A percentile compares a stretch with the other conserved stretches of the same genome.
phyloP scores from a whole-genome alignment of 2,797 vertebrate species.

The Podarcis siculus region DNA sequence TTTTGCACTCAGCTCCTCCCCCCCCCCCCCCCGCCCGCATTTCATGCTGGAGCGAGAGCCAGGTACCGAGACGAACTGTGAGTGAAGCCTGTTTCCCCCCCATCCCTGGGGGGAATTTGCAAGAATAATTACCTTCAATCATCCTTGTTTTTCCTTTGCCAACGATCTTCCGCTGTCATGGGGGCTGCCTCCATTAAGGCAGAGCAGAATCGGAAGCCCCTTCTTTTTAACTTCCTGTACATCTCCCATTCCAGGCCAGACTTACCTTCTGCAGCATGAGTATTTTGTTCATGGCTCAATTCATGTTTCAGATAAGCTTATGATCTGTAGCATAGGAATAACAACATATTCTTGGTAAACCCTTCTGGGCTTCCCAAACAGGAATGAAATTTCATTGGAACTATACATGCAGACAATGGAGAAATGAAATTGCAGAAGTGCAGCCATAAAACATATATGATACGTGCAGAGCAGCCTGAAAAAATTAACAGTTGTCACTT shows the following conservation, averaged over 20 bases:
- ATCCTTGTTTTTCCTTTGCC: too few species aligned
- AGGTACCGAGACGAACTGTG: too few species aligned
- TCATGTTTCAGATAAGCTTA: not conserved
- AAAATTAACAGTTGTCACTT: not conserved
- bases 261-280: not conserved
- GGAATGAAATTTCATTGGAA: not conserved
- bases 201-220: too few species aligned
- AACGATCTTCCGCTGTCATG: too few species aligned
- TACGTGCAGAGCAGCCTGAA: not conserved
- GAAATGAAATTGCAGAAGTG: not conserved
- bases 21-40: too few species aligned
- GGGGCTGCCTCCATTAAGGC: too few species aligned
- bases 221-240: not conserved
- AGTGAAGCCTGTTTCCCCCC: too few species aligned
- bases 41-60: too few species aligned
- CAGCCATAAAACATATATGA: not conserved
- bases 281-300: not conserved
- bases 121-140: too few species aligned
- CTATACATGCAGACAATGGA: not conserved
- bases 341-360: not conserved
- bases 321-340: not conserved
- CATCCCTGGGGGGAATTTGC: too few species aligned
- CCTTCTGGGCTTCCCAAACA: not conserved
- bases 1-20: too few species aligned
- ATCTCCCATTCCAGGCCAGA: not conserved